phyloP scores from a whole-genome alignment of 2,113 vertebrate genomes.

The Dermatemys mawii region DNA sequence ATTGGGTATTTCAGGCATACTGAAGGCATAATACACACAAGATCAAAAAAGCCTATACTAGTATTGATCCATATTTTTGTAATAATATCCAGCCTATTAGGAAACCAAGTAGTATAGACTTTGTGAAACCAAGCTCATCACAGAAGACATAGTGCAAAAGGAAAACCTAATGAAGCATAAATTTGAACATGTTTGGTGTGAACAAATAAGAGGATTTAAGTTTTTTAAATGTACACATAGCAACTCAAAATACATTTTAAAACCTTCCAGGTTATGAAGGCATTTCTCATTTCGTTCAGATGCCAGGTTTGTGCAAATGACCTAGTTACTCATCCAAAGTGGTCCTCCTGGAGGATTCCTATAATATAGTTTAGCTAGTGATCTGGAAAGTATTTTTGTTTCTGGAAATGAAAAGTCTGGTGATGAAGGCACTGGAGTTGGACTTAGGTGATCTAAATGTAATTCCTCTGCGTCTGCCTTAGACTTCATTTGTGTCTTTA shows the following conservation, averaged over 20 bases:
- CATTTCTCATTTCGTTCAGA: constrained; percentile 38
- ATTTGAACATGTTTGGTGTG: constrained; percentile 36
- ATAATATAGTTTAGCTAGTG: not conserved
- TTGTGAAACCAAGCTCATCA: constrained; percentile 32
- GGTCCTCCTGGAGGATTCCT: constrained; percentile 1
- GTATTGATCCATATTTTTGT: constrained; percentile 63
- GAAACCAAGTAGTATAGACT: constrained; percentile 59
- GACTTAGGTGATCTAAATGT: constrained; percentile 27
- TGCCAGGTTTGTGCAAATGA: constrained; percentile 48
- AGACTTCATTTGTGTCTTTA: constrained; percentile 9
- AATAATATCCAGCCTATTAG: constrained; percentile 53
- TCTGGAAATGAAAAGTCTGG: constrained; percentile 30
- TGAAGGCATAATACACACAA: constrained; percentile 33
- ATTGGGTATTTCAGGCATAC: constrained; percentile 51
- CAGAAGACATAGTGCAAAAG: constrained; percentile 26
- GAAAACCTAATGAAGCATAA: constrained; percentile 54
- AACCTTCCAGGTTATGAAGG: constrained; percentile 9
- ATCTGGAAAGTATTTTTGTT: constrained; percentile 24
- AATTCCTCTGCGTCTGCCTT: constrained; percentile 45
- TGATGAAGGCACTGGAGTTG: constrained; percentile 47
- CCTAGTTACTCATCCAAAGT: constrained; percentile 37
- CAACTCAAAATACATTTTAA: constrained; percentile 37
- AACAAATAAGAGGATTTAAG: constrained; percentile 28
- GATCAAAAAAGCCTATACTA: constrained; percentile 37
- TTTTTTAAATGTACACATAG: constrained; percentile 43